Conservation (phyloP, 2,113 vertebrate species). For the Plestiodon gilberti region DNA sequence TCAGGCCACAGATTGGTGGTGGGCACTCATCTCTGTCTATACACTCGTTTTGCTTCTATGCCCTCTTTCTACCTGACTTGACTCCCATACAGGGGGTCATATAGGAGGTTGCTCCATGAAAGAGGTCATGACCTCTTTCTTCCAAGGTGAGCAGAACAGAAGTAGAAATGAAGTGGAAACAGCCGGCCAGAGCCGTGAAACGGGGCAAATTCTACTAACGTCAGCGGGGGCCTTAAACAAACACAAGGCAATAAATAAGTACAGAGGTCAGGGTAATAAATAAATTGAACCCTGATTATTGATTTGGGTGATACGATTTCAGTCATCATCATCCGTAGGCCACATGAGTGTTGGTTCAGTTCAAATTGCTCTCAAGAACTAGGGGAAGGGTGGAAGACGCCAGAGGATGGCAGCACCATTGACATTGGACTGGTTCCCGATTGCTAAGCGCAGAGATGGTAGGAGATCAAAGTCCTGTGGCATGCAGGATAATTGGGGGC, state of each 20-base stretch:
- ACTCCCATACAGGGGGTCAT: neutral
- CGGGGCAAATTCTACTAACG: fast-evolving
- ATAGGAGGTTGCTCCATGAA: too few relatives aligned
- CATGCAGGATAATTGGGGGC: too few relatives aligned
- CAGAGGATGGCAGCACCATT: too few relatives aligned
- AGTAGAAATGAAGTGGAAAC: neutral
- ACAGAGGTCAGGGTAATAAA: neutral
- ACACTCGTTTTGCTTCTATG: neutral
- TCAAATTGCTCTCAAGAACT: too few relatives aligned
- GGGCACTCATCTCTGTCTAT: too few relatives aligned
- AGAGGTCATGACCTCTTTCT: neutral
- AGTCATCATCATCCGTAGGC: too few relatives aligned
- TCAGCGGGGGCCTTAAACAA: neutral
- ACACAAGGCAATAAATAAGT: slow-evolving; percentile 8
- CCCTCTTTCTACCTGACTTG: neutral
- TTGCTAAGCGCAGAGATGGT: too few relatives aligned
- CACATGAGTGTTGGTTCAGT: too few relatives aligned
- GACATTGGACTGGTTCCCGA: too few relatives aligned
- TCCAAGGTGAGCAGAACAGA: neutral
- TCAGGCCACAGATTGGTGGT: too few relatives aligned
- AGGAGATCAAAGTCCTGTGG: too few relatives aligned
- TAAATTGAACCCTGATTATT: fast-evolving
- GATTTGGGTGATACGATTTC: neutral
- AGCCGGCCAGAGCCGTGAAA: fast-evolving
- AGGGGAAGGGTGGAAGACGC: too few relatives aligned